These are phyloP conservation scores for Oriolus oriolus DNA, from an alignment of 2,113 vertebrate species.

Conservation along the genomic window DNA sequence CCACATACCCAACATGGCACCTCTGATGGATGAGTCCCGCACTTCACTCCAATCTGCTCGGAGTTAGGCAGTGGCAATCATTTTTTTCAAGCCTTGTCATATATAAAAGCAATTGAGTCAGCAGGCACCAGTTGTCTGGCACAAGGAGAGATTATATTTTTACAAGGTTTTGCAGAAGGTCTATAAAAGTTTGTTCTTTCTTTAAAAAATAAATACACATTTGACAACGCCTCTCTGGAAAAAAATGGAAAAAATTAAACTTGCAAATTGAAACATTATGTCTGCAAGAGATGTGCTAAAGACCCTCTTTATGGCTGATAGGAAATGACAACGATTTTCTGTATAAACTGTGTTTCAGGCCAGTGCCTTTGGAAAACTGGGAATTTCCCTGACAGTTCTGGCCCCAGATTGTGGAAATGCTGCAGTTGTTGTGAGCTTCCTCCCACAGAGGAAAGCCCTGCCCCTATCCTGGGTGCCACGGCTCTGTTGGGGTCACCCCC, in stretches of 20 bases:
- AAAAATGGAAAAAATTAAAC: neutral
- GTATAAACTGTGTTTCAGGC: neutral
- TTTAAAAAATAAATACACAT: conserved; percentile 44
- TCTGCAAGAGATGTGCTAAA: neutral
- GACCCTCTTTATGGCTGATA: neutral
- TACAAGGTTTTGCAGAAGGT: conserved; percentile 68
- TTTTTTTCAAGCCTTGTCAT: conserved; percentile 71
- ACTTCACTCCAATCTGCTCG: conserved; percentile 65
- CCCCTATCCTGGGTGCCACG: too few relatives aligned
- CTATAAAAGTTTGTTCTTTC: conserved; percentile 66
- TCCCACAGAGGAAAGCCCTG: neutral
- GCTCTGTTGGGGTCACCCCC: neutral
- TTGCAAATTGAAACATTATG: conserved; percentile 45
- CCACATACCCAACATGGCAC: neutral
- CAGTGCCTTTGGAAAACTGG: neutral
- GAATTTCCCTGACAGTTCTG: neutral
- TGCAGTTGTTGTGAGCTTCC: neutral
- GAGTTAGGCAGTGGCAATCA: conserved; percentile 57
- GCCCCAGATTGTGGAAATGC: neutral
- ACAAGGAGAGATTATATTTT: conserved; percentile 62
- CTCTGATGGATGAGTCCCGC: conserved; percentile 66
- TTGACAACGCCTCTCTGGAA: neutral
- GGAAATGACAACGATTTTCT: neutral
- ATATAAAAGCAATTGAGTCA: conserved; percentile 76
- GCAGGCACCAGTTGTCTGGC: conserved; percentile 71